Evolutionary conservation across 2,888 invertebrate genomes (phyloP).

Genomic region (Cordylochernes scorpioides): DNA sequence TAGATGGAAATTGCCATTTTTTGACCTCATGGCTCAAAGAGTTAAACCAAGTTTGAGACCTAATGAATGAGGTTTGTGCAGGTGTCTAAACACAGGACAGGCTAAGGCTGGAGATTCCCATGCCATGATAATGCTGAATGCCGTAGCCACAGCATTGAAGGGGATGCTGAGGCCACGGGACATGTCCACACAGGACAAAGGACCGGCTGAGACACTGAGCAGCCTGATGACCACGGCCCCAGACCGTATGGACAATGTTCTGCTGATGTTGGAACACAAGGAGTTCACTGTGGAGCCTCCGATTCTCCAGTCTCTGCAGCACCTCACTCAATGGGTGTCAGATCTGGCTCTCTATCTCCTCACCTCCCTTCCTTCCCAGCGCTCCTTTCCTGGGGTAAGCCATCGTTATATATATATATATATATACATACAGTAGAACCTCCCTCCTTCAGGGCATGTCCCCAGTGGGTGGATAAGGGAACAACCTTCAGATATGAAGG

Average conservation of each 20-base stretch:
- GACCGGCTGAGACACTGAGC: slow-evolving; percentile 46
- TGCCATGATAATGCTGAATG: slow-evolving; percentile 45
- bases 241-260: slow-evolving; percentile 35
- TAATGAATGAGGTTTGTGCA: neutral
- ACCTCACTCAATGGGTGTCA: slow-evolving; percentile 64
- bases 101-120: slow-evolving; percentile 52
- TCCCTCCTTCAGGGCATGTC: too few relatives aligned
- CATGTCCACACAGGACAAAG: slow-evolving; percentile 48
- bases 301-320: slow-evolving; percentile 58
- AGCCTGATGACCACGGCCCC: slow-evolving; percentile 12
- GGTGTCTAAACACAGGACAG: slow-evolving; percentile 28
- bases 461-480: too few relatives aligned
- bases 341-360: slow-evolving; percentile 60
- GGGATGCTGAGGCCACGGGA: slow-evolving; percentile 54
- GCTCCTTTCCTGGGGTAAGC: slow-evolving; percentile 21
- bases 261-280: slow-evolving; percentile 53
- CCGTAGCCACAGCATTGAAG: slow-evolving; percentile 50
- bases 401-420: slow-evolving; percentile 1
- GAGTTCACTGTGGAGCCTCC: slow-evolving; percentile 57
- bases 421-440: too few relatives aligned
- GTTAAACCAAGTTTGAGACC: too few relatives aligned
- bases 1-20: too few relatives aligned
- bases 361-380: slow-evolving; percentile 41
- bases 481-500: too few relatives aligned
- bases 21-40: too few relatives aligned